Conservation (phyloP, 2,888 invertebrate genomes). For the Folsomia candida region DNA sequence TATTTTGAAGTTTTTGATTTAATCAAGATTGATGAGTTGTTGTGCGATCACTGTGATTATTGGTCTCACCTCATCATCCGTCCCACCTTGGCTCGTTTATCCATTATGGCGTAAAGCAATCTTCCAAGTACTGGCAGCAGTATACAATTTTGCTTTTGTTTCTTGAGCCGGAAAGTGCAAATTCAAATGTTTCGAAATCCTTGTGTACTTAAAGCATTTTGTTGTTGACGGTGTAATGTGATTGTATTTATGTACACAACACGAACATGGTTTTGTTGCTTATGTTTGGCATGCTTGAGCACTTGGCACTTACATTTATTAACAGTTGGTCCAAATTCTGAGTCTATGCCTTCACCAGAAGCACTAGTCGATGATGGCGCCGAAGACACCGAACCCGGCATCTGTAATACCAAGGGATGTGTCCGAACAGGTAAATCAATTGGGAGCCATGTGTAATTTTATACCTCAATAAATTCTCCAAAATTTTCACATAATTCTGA, state of each 20-base stretch:
- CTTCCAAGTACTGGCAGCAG: no score
- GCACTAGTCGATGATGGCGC: conserved; percentile 44
- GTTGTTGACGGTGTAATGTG: not conserved
- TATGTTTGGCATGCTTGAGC: conserved; percentile 49
- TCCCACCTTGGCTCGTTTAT: not conserved
- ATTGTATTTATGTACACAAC: not conserved
- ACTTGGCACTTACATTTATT: conserved; percentile 50
- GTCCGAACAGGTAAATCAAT: conserved; percentile 66
- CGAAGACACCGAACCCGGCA: conserved; percentile 26
- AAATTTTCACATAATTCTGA: not conserved
- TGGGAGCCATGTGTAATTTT: not conserved
- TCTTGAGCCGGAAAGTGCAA: not conserved
- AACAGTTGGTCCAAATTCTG: conserved; percentile 49
- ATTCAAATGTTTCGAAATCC: not conserved
- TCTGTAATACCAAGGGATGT: conserved; percentile 65
- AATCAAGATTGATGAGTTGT: not conserved
- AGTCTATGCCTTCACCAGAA: conserved; percentile 51
- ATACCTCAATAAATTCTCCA: not conserved
- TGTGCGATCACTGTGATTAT: no score
- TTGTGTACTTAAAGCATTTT: not conserved
- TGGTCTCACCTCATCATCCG: not conserved
- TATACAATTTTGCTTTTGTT: no score
- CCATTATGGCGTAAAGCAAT: not conserved
- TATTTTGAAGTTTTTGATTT: no score
- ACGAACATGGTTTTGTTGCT: conserved; percentile 22